Conservation (phyloP, 2,888 invertebrate genomes). For the Metalampra italica region DNA sequence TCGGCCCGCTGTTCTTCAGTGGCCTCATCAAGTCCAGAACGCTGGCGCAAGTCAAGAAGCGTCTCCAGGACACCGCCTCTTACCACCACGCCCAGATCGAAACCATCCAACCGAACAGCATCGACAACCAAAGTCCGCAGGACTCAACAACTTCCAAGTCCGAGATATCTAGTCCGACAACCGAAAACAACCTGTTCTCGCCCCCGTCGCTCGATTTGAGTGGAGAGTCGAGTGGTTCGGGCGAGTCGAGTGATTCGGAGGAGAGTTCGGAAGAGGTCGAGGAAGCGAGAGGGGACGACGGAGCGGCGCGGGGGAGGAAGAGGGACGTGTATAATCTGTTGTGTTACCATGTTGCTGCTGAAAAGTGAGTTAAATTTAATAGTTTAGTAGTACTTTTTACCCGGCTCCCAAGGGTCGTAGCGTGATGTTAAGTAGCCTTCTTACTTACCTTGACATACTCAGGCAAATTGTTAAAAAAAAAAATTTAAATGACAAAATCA, state of each 20-base stretch:
- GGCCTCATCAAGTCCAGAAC: slow-evolving; percentile 61
- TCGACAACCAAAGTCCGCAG: slow-evolving; percentile 1
- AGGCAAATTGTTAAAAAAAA: no score
- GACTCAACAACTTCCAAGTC: background rate
- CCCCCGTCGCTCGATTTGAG: slow-evolving; percentile 42
- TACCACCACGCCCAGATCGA: slow-evolving; percentile 47
- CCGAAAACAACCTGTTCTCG: slow-evolving; percentile 30
- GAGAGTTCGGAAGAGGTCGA: slow-evolving; percentile 20
- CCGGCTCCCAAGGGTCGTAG: no score
- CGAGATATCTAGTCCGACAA: slow-evolving; percentile 19
- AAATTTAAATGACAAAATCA: no score
- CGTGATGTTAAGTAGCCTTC: no score
- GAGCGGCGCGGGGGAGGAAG: slow-evolving; percentile 18
- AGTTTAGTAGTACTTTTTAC: background rate
- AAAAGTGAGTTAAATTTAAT: slow-evolving; percentile 43
- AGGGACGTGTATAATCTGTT: slow-evolving; percentile 31
- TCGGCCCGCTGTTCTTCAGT: slow-evolving; percentile 66
- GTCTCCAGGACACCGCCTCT: slow-evolving; percentile 44
- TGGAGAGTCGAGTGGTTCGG: slow-evolving; percentile 34
- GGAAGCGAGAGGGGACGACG: slow-evolving; percentile 16
- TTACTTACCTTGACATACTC: no score
- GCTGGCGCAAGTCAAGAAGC: slow-evolving; percentile 47
- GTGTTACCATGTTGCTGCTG: slow-evolving; percentile 51
- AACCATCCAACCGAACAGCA: slow-evolving; percentile 20
- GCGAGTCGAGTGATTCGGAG: slow-evolving; percentile 30